phyloP scores from a whole-genome alignment of 2,888 invertebrate genomes.

The Drosophila monieri region DNA sequence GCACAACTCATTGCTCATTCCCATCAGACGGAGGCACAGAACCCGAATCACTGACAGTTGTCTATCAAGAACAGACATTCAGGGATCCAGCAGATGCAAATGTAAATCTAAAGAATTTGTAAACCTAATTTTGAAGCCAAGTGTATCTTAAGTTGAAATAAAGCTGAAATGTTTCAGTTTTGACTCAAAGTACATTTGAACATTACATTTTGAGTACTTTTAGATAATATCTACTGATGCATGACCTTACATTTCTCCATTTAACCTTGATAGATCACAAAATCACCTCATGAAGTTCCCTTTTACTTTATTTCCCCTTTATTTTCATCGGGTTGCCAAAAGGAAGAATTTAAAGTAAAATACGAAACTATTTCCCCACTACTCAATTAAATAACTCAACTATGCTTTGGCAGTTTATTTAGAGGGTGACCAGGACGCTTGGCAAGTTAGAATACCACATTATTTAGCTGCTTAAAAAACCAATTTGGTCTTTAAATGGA shows the following conservation, averaged over 20 bases:
- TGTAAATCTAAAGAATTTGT: slow-evolving; percentile 7
- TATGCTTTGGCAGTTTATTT: not conserved
- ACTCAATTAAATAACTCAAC: slow-evolving; percentile 9
- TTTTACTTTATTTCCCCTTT: no score
- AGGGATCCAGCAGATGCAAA: slow-evolving; percentile 20
- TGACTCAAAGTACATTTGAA: no score
- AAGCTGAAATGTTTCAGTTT: no score
- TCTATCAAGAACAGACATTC: slow-evolving; percentile 48
- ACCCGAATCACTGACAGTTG: slow-evolving; percentile 40
- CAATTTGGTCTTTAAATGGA: slow-evolving; percentile 3
- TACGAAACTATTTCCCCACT: slow-evolving; percentile 1
- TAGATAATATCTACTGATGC: no score
- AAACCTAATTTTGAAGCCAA: slow-evolving; percentile 11
- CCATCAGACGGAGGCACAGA: slow-evolving; percentile 29
- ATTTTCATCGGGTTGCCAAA: not conserved
- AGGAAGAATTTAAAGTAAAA: not conserved
- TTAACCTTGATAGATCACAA: not conserved
- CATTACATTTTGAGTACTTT: no score
- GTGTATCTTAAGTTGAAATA: no score
- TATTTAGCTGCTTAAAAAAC: slow-evolving; percentile 11
- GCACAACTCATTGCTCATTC: slow-evolving; percentile 73
- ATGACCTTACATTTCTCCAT: no score
- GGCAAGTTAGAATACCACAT: not conserved
- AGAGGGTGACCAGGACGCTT: not conserved
- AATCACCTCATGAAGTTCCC: not conserved